Evolutionary conservation across 2,113 vertebrate genomes (phyloP).

Genomic region (Microcebus griseorufus): DNA sequence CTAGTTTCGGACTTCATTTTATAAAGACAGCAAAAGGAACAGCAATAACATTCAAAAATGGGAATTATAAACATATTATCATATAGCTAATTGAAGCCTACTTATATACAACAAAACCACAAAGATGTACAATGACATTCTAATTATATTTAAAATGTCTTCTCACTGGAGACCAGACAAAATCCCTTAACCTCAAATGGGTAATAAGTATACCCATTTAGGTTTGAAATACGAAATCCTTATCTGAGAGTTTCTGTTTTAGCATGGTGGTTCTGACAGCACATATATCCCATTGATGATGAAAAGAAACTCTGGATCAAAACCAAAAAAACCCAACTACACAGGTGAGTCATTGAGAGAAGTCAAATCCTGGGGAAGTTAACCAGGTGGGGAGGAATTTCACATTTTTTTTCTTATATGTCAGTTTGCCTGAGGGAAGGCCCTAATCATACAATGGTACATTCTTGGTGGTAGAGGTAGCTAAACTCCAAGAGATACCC

Average conservation of each 20-base stretch:
- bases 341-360: not conserved
- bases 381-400: not conserved
- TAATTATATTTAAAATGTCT: not conserved
- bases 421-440: not conserved
- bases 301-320: not conserved
- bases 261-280: not conserved
- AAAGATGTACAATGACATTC: not conserved
- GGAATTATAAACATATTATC: not conserved
- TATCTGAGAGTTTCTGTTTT: not conserved
- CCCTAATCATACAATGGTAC: not conserved
- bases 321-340: not conserved
- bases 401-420: not conserved
- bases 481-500: not conserved
- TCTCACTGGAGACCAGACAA: not conserved
- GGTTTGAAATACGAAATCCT: not conserved
- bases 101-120: not conserved
- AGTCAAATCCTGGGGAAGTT: not conserved
- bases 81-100: not conserved
- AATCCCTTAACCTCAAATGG: not conserved
- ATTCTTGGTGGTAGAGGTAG: not conserved
- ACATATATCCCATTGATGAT: not conserved
- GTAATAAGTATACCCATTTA: not conserved
- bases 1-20: not conserved
- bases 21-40: not conserved
- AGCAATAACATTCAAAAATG: not conserved